Percentiles rank a stretch among this genome's conserved stretches.
phyloP scores from a whole-genome alignment of 2,888 invertebrate genomes.

The Drosophila kokeensis region DNA sequence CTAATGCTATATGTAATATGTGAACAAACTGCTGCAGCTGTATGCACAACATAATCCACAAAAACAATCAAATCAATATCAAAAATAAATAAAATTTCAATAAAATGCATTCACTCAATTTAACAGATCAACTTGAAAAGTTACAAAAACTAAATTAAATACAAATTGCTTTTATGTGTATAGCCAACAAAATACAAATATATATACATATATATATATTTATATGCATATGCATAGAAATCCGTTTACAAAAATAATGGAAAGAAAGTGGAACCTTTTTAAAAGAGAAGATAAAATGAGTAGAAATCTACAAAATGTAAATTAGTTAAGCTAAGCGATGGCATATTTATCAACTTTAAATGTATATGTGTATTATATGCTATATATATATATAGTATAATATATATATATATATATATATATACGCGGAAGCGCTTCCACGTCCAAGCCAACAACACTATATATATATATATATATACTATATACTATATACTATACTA shows the following conservation, averaged over 20 bases:
- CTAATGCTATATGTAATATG: constrained; percentile 26
- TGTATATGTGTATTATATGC: constrained; percentile 33
- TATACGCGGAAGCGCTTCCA: constrained; percentile 30
- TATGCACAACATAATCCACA: constrained; percentile 35
- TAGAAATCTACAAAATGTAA: constrained; percentile 55
- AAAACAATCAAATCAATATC: constrained; percentile 10
- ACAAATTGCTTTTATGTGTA: constrained; percentile 58
- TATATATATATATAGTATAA: constrained; percentile 24
- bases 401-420: constrained; percentile 22
- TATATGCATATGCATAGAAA: constrained; percentile 18
- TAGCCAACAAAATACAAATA: constrained; percentile 37
- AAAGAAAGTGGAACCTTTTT: constrained; percentile 3
- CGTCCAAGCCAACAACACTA: constrained; percentile 18
- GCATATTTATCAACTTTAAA: constrained; percentile 42
- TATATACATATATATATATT: constrained; percentile 19
- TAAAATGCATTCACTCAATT: constrained; percentile 52
- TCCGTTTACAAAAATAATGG: constrained; percentile 31
- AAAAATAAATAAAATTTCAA: background rate
- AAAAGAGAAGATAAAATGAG: constrained; percentile 1
- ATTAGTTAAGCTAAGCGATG: constrained; percentile 59
- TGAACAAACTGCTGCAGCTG: constrained; percentile 12
- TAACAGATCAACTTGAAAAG: constrained; percentile 73
- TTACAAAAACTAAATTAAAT: constrained; percentile 49
- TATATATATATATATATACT: background rate
- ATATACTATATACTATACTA: constrained; percentile 1